Evolutionary conservation across 2,113 vertebrate species (phyloP), one percentile per base, ranked within the genome.

Genomic region (Rhombomys opimus): DNA sequence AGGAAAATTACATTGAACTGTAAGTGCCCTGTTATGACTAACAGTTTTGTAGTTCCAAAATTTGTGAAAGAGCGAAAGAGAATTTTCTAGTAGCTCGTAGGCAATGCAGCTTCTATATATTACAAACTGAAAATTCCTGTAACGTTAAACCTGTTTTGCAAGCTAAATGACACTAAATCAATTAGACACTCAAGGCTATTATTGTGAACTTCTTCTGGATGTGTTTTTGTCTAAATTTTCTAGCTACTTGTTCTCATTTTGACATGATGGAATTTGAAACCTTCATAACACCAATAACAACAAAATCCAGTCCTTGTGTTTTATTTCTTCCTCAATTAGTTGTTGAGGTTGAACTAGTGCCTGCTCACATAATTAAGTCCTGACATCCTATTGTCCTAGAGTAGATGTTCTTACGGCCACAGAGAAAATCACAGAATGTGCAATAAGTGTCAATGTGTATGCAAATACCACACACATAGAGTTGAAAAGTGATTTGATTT

Each of bases 1-100:
- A 98, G 93, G 96, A 96, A 98, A 98, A 98, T 98, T 98, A 98
- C 97, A 96, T 98, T 97, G 97, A 98, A 98, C 97, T 98, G 98
- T 98, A 98, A 99, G 98, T 98, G 98, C 97, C 97, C 98, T 98
- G 98, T 98, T 98, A 98, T 97, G 97, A 98, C 96, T 98, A 98
- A 97, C 97, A 95, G 98, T 98, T 98, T 97, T 98, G 97, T 98
- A 97, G 98, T 97, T 97, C 96, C 96, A 97, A 98, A 98, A 98
- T 98, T 97, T 98, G 98, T 96, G 96, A 98, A 98, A 98, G 97
- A 97, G 68, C 95, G 98, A 70, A 98, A 95, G 75, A 82, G 73
- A 67, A 35, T 93, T 94, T 85, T 87, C 72, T 96, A 93, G 46
- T 46, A 80, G 63, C 80, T 97, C 65, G 67, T 4, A 87, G 91